Evolutionary conservation across 2,113 vertebrate species (phyloP), one percentile per base, ranked within the genome.

Genomic region (Pachycephala philippinensis): DNA sequence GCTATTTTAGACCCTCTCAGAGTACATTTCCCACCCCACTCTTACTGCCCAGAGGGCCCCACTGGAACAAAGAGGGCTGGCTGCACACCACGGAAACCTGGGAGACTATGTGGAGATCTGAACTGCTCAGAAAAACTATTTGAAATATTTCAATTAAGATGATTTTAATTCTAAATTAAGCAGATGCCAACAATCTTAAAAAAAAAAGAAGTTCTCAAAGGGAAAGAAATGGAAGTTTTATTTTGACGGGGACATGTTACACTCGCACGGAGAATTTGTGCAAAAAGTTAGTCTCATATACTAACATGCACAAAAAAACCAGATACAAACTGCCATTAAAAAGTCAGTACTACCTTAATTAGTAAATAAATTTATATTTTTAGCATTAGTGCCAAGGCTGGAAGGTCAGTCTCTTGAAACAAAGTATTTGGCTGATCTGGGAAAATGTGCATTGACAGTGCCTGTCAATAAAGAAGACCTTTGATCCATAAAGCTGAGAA

Each of bases 321-420:
- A 17, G 21, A 60, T 6, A 86, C 15, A 89, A 84, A 53, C 19
- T 52, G 10, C 28, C 39, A 76, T 70, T 70, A 77, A 75, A 60
- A 88, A 91, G 40, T 70, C 60, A 70, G 17, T 35, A 15, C 11
- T 59, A 56, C 52, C 44, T 80, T 52, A 90, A 84, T 18, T 80
- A 68, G 15, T 74, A 74, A 54, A 81, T 64, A 70, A 76, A 77
- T 80, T 56, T 7, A 49, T 66, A 88, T 65, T 86, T 74, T 80
- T 57, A 70, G 50, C 27, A 31, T 45, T 37, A 52, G 27, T 35
- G 30, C 42, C 54, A 88, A 74, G 42, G 31, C 28, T 86, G 68
- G 39, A 90, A 90, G 45, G 71, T 84, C 87, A 84, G 45, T n/a
- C 27, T 63, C 53, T 66, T 77, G 50, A 95, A 93, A 85, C 45